Evolutionary conservation across 2,113 vertebrate species (phyloP).

Genomic region (Xiphophorus hellerii): DNA sequence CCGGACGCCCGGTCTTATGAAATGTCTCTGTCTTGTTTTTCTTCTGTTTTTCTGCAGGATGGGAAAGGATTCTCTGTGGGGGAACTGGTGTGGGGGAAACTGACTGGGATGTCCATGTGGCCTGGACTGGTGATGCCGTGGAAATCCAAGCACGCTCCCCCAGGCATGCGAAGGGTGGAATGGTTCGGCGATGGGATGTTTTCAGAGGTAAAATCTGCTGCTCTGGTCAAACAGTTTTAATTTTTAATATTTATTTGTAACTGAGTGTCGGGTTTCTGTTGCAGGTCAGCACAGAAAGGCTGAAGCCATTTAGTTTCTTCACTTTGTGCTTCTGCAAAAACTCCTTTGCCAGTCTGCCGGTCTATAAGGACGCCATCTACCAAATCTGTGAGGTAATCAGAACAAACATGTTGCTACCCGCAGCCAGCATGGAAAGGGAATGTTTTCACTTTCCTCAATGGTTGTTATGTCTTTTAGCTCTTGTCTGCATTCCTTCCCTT

Average conservation of each 20-base stretch:
- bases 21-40: not conserved
- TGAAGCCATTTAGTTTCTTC: slow-evolving; percentile 83
- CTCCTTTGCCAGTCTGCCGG: slow-evolving; percentile 86
- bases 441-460: not conserved
- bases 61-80: slow-evolving; percentile 87
- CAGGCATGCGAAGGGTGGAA: slow-evolving; percentile 87
- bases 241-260: not conserved
- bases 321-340: slow-evolving; percentile 87
- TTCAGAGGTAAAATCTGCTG: slow-evolving; percentile 85
- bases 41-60: slow-evolving; percentile 76
- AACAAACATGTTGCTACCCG: not conserved
- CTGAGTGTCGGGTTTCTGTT: slow-evolving; percentile 1
- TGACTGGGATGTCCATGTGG: slow-evolving; percentile 94
- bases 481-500: not conserved
- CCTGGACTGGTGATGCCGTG: slow-evolving; percentile 89
- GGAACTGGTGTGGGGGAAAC: slow-evolving; percentile 92
- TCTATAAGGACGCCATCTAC: slow-evolving; percentile 89
- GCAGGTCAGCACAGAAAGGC: slow-evolving; percentile 86
- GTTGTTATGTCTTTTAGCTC: not conserved
- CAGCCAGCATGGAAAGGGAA: not conserved
- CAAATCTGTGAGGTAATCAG: slow-evolving; percentile 88
- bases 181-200: slow-evolving; percentile 97
- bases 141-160: slow-evolving; percentile 79
- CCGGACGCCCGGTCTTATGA: not conserved
- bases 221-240: not conserved